Conservation (phyloP, 2,113 vertebrate species). For the Pollachius pollachius region DNA sequence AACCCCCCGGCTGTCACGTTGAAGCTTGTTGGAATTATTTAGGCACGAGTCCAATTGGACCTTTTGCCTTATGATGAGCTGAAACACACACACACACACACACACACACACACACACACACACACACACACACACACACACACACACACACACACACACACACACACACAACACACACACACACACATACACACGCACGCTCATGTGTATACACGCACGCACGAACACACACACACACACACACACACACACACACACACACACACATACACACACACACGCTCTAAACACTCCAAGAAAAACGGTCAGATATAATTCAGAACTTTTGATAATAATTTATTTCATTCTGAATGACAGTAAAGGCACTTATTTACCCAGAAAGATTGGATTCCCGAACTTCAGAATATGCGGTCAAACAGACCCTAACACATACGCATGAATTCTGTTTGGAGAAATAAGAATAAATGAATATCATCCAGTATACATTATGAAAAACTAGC, state of each 20-base stretch:
- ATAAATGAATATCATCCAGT: slow-evolving; percentile 37
- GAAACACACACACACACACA: neutral
- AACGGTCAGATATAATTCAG: neutral
- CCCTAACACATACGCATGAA: slow-evolving; percentile 10
- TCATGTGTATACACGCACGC: no score
- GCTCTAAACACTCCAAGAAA: no score
- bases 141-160: no score
- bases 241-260: no score
- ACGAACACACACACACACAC: no score
- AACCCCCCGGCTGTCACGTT: slow-evolving; percentile 18
- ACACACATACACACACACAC: no score
- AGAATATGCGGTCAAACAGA: slow-evolving; percentile 16
- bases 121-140: no score
- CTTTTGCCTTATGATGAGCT: slow-evolving; percentile 6
- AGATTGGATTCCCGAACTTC: slow-evolving; percentile 10
- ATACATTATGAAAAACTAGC: slow-evolving; percentile 55
- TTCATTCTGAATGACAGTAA: slow-evolving; percentile 1
- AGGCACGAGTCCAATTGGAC: slow-evolving; percentile 18
- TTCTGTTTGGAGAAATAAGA: slow-evolving; percentile 12
- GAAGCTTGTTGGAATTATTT: slow-evolving; percentile 11
- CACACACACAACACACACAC: no score
- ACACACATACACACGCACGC: no score
- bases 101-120: no score
- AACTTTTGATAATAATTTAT: neutral
- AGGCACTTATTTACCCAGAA: slow-evolving; percentile 1